These are phyloP conservation scores for Cerastis leucographa DNA, from an alignment of 2,888 invertebrate genomes.

Conservation along the genomic window DNA sequence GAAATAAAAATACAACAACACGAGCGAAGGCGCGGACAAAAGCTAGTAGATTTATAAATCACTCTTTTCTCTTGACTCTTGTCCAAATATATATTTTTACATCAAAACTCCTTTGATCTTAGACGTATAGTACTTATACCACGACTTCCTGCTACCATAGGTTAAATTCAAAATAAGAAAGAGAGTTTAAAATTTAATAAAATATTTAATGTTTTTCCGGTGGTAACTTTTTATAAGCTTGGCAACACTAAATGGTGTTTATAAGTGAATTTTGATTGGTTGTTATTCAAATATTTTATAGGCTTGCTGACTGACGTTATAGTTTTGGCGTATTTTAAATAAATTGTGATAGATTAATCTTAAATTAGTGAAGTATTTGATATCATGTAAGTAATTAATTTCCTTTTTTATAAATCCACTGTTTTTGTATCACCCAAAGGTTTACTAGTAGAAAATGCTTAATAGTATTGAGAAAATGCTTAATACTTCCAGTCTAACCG, in stretches of 20 bases:
- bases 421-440: not conserved
- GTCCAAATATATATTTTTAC: slow-evolving; percentile 62
- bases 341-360: not conserved
- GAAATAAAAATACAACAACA: too few species aligned
- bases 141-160: slow-evolving; percentile 62
- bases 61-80: slow-evolving; percentile 57
- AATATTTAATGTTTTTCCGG: slow-evolving; percentile 58
- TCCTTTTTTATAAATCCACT: not conserved
- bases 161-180: slow-evolving; percentile 45
- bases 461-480: not conserved
- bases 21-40: not conserved
- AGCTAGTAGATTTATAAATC: slow-evolving; percentile 17
- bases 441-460: not conserved
- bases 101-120: slow-evolving; percentile 60
- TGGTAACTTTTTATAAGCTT: slow-evolving; percentile 46
- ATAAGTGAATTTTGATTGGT: slow-evolving; percentile 53
- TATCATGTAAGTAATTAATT: not conserved
- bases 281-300: slow-evolving; percentile 53
- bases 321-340: slow-evolving; percentile 15
- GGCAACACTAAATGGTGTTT: slow-evolving; percentile 54
- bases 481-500: too few species aligned
- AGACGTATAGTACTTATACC: slow-evolving; percentile 23
- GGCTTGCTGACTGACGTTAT: slow-evolving; percentile 35
- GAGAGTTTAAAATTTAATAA: slow-evolving; percentile 60
- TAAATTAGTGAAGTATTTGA: not conserved